Evolutionary conservation across 2,113 vertebrate genomes (phyloP), one percentile per base, ranked within the genome.

Genomic region (Dicaeum eximium): DNA sequence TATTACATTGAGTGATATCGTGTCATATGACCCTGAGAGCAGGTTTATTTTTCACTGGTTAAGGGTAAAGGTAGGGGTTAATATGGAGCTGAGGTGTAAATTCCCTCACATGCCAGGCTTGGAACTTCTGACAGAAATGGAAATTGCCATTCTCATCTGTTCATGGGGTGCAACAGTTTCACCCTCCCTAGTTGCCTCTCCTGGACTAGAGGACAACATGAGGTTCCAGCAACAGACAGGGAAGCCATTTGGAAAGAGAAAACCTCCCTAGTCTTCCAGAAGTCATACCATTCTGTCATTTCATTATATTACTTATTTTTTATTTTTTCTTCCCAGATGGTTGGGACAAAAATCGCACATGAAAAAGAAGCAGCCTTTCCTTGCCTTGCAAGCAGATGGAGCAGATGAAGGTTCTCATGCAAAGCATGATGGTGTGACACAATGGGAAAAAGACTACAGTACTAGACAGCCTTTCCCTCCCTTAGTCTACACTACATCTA

Each of bases 131-230:
- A 78, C 65, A 37, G 18, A 51, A 87, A 64, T 4, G 9, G 17
- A 11, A 30, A 74, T 70, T 62, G 42, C 33, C 28, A 50, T 10
- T 53, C 17, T 57, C 22, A 4, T 20, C 19, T 48, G 45, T 31
- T 27, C 15, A 64, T 12, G 10, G 5, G 13, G 16, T 5, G 3
- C 40, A 90, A 79, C 11, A 56, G 44, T 35, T 80, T 81, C 30
- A 38, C 3, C 8, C 8, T 64, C 27, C 16, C 27, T 14, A 45
- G 12, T 0, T 0, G 30, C 37, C 23, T 57, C 44, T 50, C n/a
- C 35, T 79, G 14, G 11, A 31, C 20, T 70, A 22, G 13, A 72
- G 47, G 27, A 42, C 56, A 79, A 21, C 21, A 42, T 7, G 20
- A 75, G 16, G 11, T 48, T 82, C 16, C 31, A 81, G 35, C 14